A percentile compares a stretch with the other conserved stretches of the same genome.
Evolutionary conservation across 2,888 invertebrate genomes (phyloP).

Genomic region (Drosophila barbarae): DNA sequence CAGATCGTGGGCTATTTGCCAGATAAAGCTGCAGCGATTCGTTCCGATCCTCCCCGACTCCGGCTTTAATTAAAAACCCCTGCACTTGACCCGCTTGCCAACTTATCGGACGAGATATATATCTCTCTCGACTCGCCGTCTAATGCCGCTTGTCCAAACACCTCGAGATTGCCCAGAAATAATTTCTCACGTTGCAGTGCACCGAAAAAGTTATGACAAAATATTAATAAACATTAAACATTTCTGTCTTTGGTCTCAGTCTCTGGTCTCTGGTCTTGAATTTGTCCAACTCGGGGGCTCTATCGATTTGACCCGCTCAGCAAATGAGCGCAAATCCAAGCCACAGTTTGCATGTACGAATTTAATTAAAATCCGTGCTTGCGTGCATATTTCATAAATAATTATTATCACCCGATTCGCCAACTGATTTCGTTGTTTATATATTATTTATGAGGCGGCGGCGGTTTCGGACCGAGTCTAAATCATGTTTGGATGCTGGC

Average conservation of each 20-base stretch:
- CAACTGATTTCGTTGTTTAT: conserved; percentile 49
- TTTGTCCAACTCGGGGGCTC: conserved; percentile 47
- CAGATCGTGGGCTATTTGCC: conserved; percentile 25
- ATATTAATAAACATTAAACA: conserved; percentile 67
- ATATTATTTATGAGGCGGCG: conserved; percentile 63
- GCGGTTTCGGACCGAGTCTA: conserved; percentile 31
- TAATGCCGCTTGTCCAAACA: conserved; percentile 59
- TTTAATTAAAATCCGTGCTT: conserved; percentile 70
- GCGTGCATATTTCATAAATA: conserved; percentile 72
- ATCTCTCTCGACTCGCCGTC: conserved; percentile 53
- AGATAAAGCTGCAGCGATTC: conserved; percentile 21
- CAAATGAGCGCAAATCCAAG: conserved; percentile 34
- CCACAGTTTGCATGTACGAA: conserved; percentile 65
- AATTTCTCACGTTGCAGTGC: conserved; percentile 64
- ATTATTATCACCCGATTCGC: conserved; percentile 59
- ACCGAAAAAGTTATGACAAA: conserved; percentile 66
- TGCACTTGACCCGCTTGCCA: conserved; percentile 65
- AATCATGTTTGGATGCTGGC: conserved; percentile 59
- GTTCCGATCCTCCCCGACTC: conserved; percentile 10
- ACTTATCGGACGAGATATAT: conserved; percentile 49
- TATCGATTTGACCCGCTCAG: conserved; percentile 66
- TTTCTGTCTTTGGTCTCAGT: conserved; percentile 34
- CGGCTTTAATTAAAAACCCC: conserved; percentile 57
- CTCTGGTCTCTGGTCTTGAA: conserved; percentile 45
- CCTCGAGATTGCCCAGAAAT: conserved; percentile 58